Conservation (phyloP, 1,140 invertebrate species). For the Calycopis cecrops region DNA sequence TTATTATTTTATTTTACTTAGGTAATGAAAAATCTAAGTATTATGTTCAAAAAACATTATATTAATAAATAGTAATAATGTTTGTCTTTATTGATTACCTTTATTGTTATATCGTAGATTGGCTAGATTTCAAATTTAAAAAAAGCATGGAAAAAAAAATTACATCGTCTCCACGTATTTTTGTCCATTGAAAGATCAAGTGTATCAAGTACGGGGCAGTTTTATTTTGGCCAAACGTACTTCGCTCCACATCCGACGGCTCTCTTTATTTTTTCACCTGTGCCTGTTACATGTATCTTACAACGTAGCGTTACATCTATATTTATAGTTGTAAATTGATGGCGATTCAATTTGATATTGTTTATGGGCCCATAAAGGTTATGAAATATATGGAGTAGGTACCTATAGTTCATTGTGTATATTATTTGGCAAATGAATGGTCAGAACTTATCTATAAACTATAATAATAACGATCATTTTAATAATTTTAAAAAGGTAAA, state of each 20-base stretch:
- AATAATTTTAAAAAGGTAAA: too few species aligned
- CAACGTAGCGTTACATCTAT: not conserved
- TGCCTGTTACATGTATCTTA: constrained; percentile 30
- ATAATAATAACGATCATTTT: too few species aligned
- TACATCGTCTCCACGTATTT: constrained; percentile 27
- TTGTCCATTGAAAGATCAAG: constrained; percentile 50
- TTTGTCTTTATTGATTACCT: too few species aligned
- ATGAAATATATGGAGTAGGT: not conserved
- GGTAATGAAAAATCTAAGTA: too few species aligned
- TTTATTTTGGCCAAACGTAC: constrained; percentile 48
- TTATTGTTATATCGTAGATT: too few species aligned
- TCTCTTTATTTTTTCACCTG: constrained; percentile 49
- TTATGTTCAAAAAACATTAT: too few species aligned
- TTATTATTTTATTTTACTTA: too few species aligned
- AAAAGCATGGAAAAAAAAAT: not conserved
- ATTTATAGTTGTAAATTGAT: constrained; percentile 13
- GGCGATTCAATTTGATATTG: constrained; percentile 22
- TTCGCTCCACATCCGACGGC: constrained; percentile 40
- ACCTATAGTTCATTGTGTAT: too few species aligned
- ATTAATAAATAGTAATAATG: too few species aligned
- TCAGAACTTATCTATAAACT: not conserved
- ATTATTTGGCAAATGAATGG: not conserved
- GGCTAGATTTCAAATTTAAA: too few species aligned
- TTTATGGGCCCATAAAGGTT: constrained; percentile 9
- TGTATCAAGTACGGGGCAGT: constrained; percentile 37